These are phyloP conservation scores for Hyles vespertilio DNA, from an alignment of 1,140 invertebrate genomes.

Conservation along the genomic window DNA sequence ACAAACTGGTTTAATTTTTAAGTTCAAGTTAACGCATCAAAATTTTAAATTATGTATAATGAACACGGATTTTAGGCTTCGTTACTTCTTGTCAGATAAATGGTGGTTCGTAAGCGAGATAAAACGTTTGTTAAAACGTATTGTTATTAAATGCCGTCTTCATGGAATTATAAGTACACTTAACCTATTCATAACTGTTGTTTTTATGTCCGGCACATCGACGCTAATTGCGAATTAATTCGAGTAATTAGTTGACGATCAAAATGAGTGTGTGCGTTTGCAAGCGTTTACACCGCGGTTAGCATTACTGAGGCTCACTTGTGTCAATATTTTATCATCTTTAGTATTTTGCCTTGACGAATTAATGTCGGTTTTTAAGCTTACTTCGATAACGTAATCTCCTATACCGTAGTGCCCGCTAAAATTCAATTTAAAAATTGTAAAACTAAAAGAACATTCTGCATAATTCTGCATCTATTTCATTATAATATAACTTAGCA, in stretches of 20 bases:
- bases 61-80: slow-evolving; percentile 62
- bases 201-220: slow-evolving; percentile 7
- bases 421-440: no score
- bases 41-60: slow-evolving; percentile 61
- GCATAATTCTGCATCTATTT: no score
- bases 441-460: no score
- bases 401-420: no score
- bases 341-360: no score
- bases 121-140: slow-evolving; percentile 42
- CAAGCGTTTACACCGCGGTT: not conserved
- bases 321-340: no score
- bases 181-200: slow-evolving; percentile 7
- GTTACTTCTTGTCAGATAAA: slow-evolving; percentile 61
- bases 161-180: slow-evolving; percentile 5
- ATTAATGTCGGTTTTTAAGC: no score
- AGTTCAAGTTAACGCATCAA: slow-evolving; percentile 43
- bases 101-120: slow-evolving; percentile 39
- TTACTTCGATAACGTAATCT: no score
- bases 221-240: slow-evolving; percentile 18
- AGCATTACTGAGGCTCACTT: no score
- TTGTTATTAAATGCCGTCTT: slow-evolving; percentile 32
- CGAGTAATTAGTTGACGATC: slow-evolving; percentile 13
- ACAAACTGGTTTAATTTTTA: slow-evolving; percentile 52
- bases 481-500: no score
- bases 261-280: slow-evolving; percentile 1